A percentile compares a stretch with the other conserved stretches of the same genome.
These are phyloP conservation scores for Lamproptera curius DNA, from an alignment of 2,888 invertebrate genomes.

Conservation along the genomic window DNA sequence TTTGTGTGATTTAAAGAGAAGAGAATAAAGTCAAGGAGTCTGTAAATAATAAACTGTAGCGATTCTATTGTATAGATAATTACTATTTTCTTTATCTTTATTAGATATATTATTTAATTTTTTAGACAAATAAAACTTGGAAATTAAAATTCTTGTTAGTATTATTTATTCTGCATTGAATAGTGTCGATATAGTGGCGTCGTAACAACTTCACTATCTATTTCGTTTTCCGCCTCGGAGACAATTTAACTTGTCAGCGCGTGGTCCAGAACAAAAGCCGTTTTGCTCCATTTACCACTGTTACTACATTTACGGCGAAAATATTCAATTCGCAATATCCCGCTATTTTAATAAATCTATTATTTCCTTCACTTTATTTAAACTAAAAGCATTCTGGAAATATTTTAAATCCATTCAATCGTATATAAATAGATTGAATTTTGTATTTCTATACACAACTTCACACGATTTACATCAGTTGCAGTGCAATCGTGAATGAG, in stretches of 20 bases:
- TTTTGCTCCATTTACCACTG: conserved; percentile 64
- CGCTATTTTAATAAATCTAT: neutral
- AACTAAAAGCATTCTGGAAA: no score
- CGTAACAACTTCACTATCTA: conserved; percentile 70
- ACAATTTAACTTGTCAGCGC: conserved; percentile 76
- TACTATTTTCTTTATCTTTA: no score
- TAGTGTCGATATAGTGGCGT: conserved; percentile 62
- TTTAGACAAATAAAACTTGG: no score
- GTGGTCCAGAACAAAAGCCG: conserved; percentile 61
- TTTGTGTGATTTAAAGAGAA: no score
- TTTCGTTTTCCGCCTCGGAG: conserved; percentile 70
- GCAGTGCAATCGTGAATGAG: neutral
- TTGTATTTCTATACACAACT: neutral
- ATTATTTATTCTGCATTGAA: conserved; percentile 46
- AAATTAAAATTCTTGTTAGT: no score
- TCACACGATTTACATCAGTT: neutral
- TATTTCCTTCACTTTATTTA: no score
- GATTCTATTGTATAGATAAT: no score
- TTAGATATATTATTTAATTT: no score
- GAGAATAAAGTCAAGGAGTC: no score
- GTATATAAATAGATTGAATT: neutral
- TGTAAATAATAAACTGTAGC: no score
- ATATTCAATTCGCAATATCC: neutral
- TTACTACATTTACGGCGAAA: conserved; percentile 24
- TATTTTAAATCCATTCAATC: neutral